Base-by-base conservation (phyloP, 92 coral and sea anemone species). In the Parazoanthus darwini region DNA sequence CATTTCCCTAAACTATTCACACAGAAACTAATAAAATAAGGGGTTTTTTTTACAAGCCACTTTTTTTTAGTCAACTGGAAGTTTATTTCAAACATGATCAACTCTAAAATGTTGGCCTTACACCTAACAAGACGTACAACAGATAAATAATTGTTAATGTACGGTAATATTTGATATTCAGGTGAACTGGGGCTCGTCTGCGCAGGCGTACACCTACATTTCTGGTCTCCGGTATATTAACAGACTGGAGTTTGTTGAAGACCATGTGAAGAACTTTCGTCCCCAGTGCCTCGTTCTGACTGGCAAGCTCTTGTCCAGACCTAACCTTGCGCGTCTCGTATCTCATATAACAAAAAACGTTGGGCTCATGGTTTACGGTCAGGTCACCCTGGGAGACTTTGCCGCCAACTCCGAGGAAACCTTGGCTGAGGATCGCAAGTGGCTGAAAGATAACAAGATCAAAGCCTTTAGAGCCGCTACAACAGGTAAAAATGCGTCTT, bases 101-200 rank as follows among this genome's bases (percentile, higher is more conserved):
- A 15, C 18, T 13, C 3, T 20, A 54, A 54, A 2, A 54, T 54
- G 78, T 25, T 26, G 8, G 42, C 20, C 14, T 18, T 20, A 23
- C 48, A 43, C 8, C 5, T 18, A 37, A 77, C 38, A 72, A 54
- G 59, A 54, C 33, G 33, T 54, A 11, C 3, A 2, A 3, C 20
- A 15, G 59, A 2, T 13, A 11, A 14, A 13, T 7, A 54, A 51
- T 2, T 51, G 14, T 54, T 54, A 13, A 54, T 54, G 14, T 14
- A 13, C 59, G 42, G 46, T 9, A 42, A 76, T 54, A 81, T 58
- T 58, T 81, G 25, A 20, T 23, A 9, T 35, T 18, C 70, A 95
- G 98, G 98, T 96, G 0, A 95, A 95, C 88, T 97, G 99, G 99
- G 99, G 99, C 5, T 97, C 99, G 0, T 95, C 99, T 11, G 94